Evolutionary conservation across 2,888 invertebrate species (phyloP).

Genomic region (Pachliopta kotzebuea): DNA sequence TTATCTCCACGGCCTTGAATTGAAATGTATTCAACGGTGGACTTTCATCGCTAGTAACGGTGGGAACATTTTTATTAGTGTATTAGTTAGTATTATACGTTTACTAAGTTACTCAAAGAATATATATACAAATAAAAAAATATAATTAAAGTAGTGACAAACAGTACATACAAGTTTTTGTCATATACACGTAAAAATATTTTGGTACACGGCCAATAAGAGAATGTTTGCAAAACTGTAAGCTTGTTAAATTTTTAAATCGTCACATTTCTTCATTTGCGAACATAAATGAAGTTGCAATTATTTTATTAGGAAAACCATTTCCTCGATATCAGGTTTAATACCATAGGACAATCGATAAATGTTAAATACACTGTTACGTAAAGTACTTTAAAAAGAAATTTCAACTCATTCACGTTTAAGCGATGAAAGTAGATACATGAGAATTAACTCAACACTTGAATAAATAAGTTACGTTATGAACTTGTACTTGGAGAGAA

Average conservation of each 20-base stretch:
- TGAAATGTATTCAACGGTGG: neutral
- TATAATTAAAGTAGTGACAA: neutral
- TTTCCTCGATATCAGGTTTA: neutral
- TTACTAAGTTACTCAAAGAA: neutral
- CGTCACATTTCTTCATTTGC: neutral
- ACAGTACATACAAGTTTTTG: neutral
- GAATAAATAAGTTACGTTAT: neutral
- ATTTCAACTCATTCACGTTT: neutral
- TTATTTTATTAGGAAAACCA: neutral
- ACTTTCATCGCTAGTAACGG: neutral
- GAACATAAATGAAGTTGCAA: neutral
- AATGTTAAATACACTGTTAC: conserved; percentile 9
- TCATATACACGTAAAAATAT: conserved; percentile 2
- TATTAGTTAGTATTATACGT: no score
- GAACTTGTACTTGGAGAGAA: conserved; percentile 3
- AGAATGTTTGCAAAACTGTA: neutral
- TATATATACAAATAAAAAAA: neutral
- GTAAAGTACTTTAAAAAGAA: neutral
- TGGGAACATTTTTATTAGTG: neutral
- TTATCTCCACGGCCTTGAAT: conserved; percentile 3
- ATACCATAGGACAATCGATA: conserved; percentile 1
- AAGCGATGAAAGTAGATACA: neutral
- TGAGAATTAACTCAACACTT: neutral
- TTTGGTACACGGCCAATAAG: conserved; percentile 20
- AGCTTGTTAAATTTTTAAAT: neutral